Evolutionary conservation across 1,140 invertebrate genomes (phyloP).

Genomic region (Lutraria rhynchaena): DNA sequence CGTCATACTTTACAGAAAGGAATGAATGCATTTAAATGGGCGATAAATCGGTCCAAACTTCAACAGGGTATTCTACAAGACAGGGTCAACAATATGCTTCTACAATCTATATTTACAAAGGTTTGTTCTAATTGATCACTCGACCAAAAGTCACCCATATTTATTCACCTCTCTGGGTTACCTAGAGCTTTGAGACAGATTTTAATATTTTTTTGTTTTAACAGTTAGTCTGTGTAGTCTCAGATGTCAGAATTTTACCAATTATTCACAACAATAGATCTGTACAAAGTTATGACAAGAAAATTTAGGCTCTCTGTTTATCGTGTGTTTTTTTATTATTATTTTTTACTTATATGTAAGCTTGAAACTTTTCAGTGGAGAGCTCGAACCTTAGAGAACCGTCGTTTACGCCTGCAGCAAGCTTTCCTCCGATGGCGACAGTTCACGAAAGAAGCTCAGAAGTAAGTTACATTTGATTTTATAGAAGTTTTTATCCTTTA

Average conservation of each 20-base stretch:
- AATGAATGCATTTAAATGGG: conserved; percentile 69
- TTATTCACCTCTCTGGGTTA: not conserved
- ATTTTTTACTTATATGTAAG: too few species aligned
- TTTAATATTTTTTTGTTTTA: too few species aligned
- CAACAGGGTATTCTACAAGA: conserved; percentile 64
- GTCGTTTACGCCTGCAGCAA: conserved; percentile 50
- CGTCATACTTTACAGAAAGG: conserved; percentile 64
- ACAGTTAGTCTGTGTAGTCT: too few species aligned
- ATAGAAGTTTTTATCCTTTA: not conserved
- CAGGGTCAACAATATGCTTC: conserved; percentile 57
- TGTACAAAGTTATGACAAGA: too few species aligned
- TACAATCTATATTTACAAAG: conserved; percentile 58
- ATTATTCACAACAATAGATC: too few species aligned
- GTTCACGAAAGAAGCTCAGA: conserved; percentile 66
- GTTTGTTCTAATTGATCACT: conserved; percentile 36
- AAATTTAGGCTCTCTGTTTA: too few species aligned
- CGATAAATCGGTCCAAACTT: conserved; percentile 65
- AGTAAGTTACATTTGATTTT: conserved; percentile 47
- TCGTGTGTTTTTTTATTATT: too few species aligned
- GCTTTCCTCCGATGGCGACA: conserved; percentile 63
- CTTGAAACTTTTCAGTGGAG: conserved; percentile 59
- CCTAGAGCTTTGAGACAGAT: too few species aligned
- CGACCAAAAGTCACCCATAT: not conserved
- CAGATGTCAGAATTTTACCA: too few species aligned
- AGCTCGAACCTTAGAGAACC: conserved; percentile 50